Evolutionary conservation across 2,113 vertebrate species (phyloP), one percentile per base, ranked within the genome.

Genomic region (Chaenogobius annularis): DNA sequence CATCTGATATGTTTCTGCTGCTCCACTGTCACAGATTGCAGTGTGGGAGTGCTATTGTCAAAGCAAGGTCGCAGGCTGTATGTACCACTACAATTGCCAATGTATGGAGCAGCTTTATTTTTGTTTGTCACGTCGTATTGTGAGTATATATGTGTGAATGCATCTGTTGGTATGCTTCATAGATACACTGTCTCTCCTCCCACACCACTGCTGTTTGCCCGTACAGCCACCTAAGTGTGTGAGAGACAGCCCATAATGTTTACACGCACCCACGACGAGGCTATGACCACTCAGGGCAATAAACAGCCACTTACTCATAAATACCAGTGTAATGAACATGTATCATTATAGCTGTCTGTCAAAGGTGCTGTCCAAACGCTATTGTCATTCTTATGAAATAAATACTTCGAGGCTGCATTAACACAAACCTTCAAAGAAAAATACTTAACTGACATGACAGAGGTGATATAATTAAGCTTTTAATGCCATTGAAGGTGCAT

Each of bases 191-290:
- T 74, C 72, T 78, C 74, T 72, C 87, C 90, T 90, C 89, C 90
- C 78, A 90, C 90, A 84, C 72, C 80, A 87, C 85, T 88, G 89
- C 91, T 90, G 91, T 88, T 90, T 84, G 46, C 80, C 82, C 77
- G 80, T 82, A 85, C 74, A 82, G 70, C 61, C 74, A n/a, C 61
- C 46, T n/a, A 47, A 61, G 81, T 75, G 50, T 50, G 74, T 52
- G 84, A 80, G 59, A 82, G 82, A 85, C 75, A 70, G 70, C 83
- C 56, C 81, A 84, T 87, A 84, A 85, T 89, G 88, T 90, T 91
- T 90, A 87, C 79, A 83, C 82, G 85, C 73, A 87, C 84, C 84
- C 78, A 85, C 78, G 74, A 35, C 37, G 73, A 82, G 83, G 83
- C 79, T 75, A 87, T 87, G 87, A 89, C 88, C 88, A 86, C 75